Evolutionary conservation across 2,888 invertebrate genomes (phyloP).

Genomic region (Zaprionus obscuricornis): DNA sequence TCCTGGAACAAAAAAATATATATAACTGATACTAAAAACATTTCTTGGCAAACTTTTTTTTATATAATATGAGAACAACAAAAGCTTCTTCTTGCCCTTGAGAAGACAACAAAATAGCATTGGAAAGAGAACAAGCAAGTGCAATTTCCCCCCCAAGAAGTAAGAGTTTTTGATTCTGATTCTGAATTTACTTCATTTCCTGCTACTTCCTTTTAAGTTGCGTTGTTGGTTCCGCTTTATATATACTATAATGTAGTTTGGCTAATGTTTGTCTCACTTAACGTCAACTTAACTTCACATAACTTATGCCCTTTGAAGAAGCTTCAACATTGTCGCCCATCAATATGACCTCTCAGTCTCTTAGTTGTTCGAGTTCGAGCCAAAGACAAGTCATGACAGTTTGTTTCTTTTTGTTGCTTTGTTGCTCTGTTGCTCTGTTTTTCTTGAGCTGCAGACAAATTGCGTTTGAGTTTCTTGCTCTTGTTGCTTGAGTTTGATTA

Average conservation of each 20-base stretch:
- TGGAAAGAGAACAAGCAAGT: no score
- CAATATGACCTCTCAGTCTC: no score
- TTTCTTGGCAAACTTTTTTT: no score
- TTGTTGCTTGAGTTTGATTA: conserved; percentile 31
- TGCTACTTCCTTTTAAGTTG: conserved; percentile 8
- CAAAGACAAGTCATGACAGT: neutral
- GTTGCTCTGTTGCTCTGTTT: conserved; percentile 1
- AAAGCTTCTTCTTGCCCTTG: no score
- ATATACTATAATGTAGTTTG: no score
- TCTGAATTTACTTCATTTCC: conserved; percentile 22
- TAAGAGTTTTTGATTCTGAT: no score
- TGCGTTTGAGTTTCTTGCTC: neutral
- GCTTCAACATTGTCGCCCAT: conserved; percentile 25
- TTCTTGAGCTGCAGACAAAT: conserved; percentile 3
- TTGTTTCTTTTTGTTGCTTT: neutral
- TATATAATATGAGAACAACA: no score
- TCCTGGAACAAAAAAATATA: no score
- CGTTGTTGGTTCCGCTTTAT: conserved; percentile 29
- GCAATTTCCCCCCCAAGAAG: no score
- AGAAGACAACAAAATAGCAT: no score
- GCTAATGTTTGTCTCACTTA: conserved; percentile 41
- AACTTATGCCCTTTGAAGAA: conserved; percentile 42
- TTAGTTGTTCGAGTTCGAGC: neutral
- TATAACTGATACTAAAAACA: no score
- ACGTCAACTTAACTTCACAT: conserved; percentile 29